Base-by-base conservation (phyloP, 1,140 invertebrate genomes). In the Paramacrobiotus metropolitanus region DNA sequence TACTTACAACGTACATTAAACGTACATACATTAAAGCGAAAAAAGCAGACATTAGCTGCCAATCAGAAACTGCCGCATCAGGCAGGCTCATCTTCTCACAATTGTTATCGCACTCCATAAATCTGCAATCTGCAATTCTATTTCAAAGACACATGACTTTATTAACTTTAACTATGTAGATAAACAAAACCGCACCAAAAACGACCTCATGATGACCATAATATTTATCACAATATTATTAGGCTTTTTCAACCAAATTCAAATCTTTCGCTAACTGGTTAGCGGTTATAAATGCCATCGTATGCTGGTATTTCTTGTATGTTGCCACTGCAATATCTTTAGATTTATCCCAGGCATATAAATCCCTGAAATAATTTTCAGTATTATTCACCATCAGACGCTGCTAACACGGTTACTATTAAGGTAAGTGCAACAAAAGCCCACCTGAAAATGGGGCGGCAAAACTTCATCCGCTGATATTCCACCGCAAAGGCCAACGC, bases 391-490 rank as follows among this genome's bases (percentile, higher is more conserved):
- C n/a, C n/a, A n/a, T n/a, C n/a, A n/a, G n/a, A n/a, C n/a, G n/a
- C n/a, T n/a, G n/a, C n/a, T n/a, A n/a, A n/a, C n/a, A n/a, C n/a
- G n/a, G n/a, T n/a, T n/a, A n/a, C n/a, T n/a, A n/a, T n/a, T n/a
- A n/a, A n/a, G n/a, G n/a, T n/a, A n/a, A n/a, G n/a, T n/a, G n/a
- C n/a, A n/a, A n/a, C n/a, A 9, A 60, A 63, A 31, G 63, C 62
- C 66, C 68, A 79, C 77, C 73, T 77, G 70, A 87, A 92, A 55
- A 93, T 77, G 20, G 87, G 87, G 59, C 85, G 75, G 0, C 87
- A 81, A 76, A 82, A 93, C 70, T 93, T 93, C 84, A 93, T 87
- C 63, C 90, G 78, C 60, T 89, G 88, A 69, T 87, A 80, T 28
- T 80, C 76, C 63, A 82, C 87, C 1, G 87, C 79, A 77, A 91